Conservation (phyloP, 2,797 vertebrate genomes). For the Esox masquinongy region DNA sequence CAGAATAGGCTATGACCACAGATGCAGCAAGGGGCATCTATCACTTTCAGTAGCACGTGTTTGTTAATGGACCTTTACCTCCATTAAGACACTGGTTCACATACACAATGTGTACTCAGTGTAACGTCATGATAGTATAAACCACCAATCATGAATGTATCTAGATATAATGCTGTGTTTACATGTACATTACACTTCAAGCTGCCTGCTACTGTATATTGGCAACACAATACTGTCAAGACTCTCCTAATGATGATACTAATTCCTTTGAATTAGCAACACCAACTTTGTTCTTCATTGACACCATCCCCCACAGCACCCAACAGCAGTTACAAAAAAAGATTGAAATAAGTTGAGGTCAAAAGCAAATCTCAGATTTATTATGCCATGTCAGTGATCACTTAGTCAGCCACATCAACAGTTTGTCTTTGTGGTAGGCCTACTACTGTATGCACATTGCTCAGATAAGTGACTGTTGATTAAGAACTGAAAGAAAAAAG, state of each 20-base stretch:
- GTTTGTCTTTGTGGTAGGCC: background rate
- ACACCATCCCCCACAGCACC: background rate
- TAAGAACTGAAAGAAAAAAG: slow-evolving; percentile 60
- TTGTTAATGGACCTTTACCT: background rate
- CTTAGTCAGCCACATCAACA: background rate
- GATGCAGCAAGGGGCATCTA: background rate
- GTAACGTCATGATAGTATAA: background rate
- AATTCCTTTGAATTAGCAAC: background rate
- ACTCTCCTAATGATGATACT: background rate
- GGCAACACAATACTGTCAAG: slow-evolving; percentile 4
- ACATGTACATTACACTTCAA: background rate
- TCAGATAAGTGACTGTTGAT: slow-evolving; percentile 4
- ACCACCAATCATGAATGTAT: background rate
- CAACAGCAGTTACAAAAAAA: slow-evolving; percentile 1
- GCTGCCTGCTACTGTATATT: slow-evolving; percentile 3
- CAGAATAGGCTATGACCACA: background rate
- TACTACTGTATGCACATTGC: background rate
- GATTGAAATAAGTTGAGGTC: slow-evolving; percentile 10
- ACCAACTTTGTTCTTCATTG: background rate
- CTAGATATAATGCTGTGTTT: background rate
- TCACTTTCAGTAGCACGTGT: background rate
- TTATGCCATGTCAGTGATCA: slow-evolving; percentile 5
- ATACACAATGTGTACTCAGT: background rate
- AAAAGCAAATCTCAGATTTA: slow-evolving; percentile 18
- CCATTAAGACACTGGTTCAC: background rate